A percentile compares a stretch with the other conserved stretches of the same genome.
phyloP scores from a whole-genome alignment of 37 sponge, comb jelly and placozoan species.

The Bolinopsis microptera region DNA sequence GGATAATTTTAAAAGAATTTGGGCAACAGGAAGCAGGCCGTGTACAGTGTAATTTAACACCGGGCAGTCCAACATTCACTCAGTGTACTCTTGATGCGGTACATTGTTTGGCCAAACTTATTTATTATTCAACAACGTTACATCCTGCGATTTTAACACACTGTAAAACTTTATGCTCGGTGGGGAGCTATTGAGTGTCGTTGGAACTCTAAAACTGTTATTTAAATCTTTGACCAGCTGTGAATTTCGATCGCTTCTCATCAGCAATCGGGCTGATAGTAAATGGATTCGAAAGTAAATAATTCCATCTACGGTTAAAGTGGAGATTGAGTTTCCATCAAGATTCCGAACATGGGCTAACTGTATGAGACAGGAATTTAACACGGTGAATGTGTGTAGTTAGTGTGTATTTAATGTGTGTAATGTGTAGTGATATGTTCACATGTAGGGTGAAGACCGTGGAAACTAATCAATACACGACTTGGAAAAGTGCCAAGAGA shows the following conservation, averaged over 20 bases:
- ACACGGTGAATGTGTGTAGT: neutral
- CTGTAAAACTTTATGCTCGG: neutral
- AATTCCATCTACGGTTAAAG: too few species aligned
- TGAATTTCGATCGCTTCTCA: too few species aligned
- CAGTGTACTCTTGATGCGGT: neutral
- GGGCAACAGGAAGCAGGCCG: neutral
- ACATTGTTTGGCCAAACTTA: neutral
- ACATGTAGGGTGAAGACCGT: neutral
- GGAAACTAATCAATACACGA: neutral
- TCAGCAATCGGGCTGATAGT: too few species aligned
- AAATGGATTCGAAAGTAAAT: too few species aligned
- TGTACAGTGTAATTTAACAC: neutral
- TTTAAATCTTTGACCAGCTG: too few species aligned
- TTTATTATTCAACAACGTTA: neutral
- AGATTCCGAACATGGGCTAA: too few species aligned
- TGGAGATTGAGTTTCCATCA: too few species aligned
- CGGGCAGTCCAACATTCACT: neutral
- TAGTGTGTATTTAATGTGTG: neutral
- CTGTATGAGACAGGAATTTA: neutral
- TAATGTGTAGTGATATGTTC: neutral
- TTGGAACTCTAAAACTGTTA: too few species aligned
- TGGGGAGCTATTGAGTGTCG: too few species aligned
- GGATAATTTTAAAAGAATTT: neutral
- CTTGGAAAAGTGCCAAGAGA: neutral
- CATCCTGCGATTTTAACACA: neutral